Conservation (phyloP, 2,797 vertebrate species). For the Lepilemur septentrionalis region DNA sequence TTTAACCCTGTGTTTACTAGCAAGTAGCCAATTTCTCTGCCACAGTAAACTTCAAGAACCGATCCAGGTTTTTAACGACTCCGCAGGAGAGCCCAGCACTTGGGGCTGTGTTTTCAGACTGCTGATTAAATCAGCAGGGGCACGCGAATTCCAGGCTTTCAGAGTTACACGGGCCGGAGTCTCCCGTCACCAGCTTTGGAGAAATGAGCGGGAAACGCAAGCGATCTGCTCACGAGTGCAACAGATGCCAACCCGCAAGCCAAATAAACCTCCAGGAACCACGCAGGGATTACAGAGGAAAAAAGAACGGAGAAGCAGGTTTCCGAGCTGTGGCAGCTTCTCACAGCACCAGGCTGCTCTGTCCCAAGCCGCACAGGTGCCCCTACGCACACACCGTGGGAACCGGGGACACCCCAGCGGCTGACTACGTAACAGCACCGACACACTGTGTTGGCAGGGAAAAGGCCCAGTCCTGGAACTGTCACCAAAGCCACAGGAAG, state of each 20-base stretch:
- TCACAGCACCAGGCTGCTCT: neutral
- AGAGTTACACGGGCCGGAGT: neutral
- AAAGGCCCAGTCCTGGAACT: neutral
- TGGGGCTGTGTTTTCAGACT: constrained; percentile 32
- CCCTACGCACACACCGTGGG: fast-evolving
- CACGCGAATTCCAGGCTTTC: neutral
- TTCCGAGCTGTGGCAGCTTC: constrained; percentile 29
- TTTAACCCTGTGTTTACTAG: constrained; percentile 28
- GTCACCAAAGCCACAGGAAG: neutral
- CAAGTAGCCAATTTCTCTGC: neutral
- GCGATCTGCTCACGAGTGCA: neutral
- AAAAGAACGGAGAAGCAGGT: constrained; percentile 71
- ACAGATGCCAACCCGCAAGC: fast-evolving
- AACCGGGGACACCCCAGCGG: neutral
- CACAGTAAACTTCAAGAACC: constrained; percentile 9
- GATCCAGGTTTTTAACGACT: constrained; percentile 54
- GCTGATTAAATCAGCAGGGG: constrained; percentile 54
- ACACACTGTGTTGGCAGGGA: neutral
- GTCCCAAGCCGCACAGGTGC: fast-evolving
- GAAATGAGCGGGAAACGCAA: constrained; percentile 26
- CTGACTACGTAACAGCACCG: neutral
- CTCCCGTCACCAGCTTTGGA: constrained; percentile 41
- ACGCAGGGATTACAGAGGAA: constrained; percentile 38
- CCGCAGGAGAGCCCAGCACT: constrained; percentile 17
- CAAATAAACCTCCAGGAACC: constrained; percentile 12